These are phyloP conservation scores for Rynchops niger DNA, from an alignment of 2,113 vertebrate genomes.

Conservation along the genomic window DNA sequence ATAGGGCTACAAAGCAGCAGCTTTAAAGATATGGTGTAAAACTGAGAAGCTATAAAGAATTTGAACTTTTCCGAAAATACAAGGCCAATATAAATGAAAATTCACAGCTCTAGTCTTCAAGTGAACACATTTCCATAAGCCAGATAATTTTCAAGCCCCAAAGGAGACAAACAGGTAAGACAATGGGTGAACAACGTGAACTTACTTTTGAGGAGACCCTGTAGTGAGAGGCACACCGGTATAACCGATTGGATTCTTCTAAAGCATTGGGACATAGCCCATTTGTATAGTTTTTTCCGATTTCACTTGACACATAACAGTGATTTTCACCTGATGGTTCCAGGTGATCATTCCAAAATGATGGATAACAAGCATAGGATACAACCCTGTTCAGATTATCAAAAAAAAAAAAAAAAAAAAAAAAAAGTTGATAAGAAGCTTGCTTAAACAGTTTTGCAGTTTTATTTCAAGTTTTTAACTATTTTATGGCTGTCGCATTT, in stretches of 20 bases:
- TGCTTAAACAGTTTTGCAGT: not conserved
- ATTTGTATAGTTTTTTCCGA: constrained; percentile 71
- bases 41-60: not conserved
- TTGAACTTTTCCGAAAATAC: not conserved
- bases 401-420: not conserved
- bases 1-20: not conserved
- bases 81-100: not conserved
- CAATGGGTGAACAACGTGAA: not conserved
- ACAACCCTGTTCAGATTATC: constrained; percentile 68
- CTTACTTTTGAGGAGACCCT: constrained; percentile 79
- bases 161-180: not conserved
- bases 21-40: not conserved
- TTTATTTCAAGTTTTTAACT: not conserved
- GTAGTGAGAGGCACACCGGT: constrained; percentile 74
- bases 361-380: constrained; percentile 78
- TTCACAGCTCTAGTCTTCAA: not conserved
- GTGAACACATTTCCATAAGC: not conserved
- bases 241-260: constrained; percentile 74
- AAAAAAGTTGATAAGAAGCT: not conserved
- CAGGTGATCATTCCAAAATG: constrained; percentile 65
- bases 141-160: not conserved
- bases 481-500: not conserved
- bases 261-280: constrained; percentile 73
- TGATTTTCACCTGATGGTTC: not conserved
- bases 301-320: constrained; percentile 71